phyloP scores from a whole-genome alignment of 2,888 invertebrate species.

The Mimachlamys varia region DNA sequence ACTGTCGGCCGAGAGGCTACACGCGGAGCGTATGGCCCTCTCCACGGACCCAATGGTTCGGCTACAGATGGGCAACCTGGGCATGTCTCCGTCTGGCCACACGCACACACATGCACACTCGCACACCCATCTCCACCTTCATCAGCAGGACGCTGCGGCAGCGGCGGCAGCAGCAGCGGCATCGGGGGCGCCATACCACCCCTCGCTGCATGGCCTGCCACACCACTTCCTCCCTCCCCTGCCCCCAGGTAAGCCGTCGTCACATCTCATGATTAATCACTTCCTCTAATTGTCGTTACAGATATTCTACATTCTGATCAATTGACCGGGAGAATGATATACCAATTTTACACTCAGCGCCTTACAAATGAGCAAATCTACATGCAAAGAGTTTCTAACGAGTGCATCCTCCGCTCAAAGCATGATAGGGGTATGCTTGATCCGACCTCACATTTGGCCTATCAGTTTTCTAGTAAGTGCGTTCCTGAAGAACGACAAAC shows the following conservation, averaged over 20 bases:
- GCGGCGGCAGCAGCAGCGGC: constrained; percentile 50
- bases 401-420: constrained; percentile 73
- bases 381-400: constrained; percentile 75
- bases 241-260: constrained; percentile 67
- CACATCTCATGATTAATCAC: constrained; percentile 45
- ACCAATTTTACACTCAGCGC: constrained; percentile 77
- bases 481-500: constrained; percentile 36
- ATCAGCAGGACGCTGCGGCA: constrained; percentile 66
- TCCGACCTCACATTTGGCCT: constrained; percentile 74
- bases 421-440: constrained; percentile 71
- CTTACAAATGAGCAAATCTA: constrained; percentile 75
- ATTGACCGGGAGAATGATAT: constrained; percentile 76
- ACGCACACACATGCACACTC: constrained; percentile 96
- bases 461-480: constrained; percentile 78
- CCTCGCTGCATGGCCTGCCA: constrained; percentile 51
- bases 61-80: constrained; percentile 93
- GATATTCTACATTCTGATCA: constrained; percentile 75
- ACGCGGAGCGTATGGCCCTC: constrained; percentile 84
- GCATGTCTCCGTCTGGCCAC: constrained; percentile 82
- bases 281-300: constrained; percentile 60
- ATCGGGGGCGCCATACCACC: constrained; percentile 47
- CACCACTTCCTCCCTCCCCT: constrained; percentile 63
- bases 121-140: constrained; percentile 92
- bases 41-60: constrained; percentile 95
- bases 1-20: constrained; percentile 85